Conservation (phyloP, 2,888 invertebrate species). For the Eueremaeus valkanovi region DNA sequence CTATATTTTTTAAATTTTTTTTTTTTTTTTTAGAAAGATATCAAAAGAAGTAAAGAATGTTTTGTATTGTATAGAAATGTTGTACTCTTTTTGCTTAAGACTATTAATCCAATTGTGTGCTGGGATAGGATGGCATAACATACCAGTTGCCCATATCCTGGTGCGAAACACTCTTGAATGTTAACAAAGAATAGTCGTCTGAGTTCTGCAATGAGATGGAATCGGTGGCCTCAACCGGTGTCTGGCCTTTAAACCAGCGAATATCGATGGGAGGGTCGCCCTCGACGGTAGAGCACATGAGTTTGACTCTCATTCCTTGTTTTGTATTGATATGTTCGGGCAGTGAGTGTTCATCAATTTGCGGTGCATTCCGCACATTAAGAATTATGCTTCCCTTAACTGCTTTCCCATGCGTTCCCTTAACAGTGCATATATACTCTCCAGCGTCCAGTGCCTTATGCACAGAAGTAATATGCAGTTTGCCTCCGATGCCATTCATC, state of each 20-base stretch:
- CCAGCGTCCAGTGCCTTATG: conserved; percentile 52
- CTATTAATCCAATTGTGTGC: no score
- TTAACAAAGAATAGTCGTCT: conserved; percentile 51
- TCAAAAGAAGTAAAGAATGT: background rate
- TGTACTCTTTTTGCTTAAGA: background rate
- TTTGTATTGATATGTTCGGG: conserved; percentile 43
- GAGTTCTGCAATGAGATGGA: conserved; percentile 49
- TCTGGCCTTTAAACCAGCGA: conserved; percentile 52
- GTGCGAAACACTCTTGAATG: conserved; percentile 51
- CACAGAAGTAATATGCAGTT: conserved; percentile 51
- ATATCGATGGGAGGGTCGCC: conserved; percentile 53
- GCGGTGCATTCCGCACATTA: conserved; percentile 44
- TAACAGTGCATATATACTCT: conserved; percentile 50
- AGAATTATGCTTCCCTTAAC: conserved; percentile 37
- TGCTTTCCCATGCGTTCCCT: conserved; percentile 13
- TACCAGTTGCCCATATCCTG: conserved; percentile 50
- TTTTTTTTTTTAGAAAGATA: background rate
- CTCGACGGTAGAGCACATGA: conserved; percentile 46
- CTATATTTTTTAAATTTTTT: background rate
- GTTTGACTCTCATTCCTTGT: conserved; percentile 45
- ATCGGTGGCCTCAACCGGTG: conserved; percentile 49
- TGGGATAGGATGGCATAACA: background rate
- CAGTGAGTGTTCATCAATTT: conserved; percentile 44
- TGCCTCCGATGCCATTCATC: conserved; percentile 47
- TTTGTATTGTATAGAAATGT: background rate